Conservation (phyloP, 2,888 invertebrate species). For the Cotesia congregata region DNA sequence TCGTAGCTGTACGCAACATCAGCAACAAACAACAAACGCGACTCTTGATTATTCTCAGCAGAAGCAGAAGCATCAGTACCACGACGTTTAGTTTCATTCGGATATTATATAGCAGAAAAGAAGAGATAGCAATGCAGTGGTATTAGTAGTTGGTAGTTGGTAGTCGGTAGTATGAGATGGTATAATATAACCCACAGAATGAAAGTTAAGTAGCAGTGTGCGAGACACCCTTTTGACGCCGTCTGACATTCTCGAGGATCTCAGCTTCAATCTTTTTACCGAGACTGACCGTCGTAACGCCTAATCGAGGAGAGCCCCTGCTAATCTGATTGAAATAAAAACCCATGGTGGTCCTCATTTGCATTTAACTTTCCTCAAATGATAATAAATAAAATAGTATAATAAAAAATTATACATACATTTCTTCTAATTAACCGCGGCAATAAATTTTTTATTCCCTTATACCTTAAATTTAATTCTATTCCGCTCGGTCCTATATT, state of each 20-base stretch:
- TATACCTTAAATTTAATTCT: background rate
- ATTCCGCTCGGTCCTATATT: background rate
- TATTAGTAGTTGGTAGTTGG: background rate
- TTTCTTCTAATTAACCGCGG: background rate
- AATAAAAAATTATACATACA: background rate
- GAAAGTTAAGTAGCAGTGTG: background rate
- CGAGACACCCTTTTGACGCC: conserved; percentile 26
- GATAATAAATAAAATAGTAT: conserved; percentile 1
- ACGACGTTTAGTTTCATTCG: background rate
- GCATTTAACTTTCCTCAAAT: conserved; percentile 13
- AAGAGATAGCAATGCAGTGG: background rate
- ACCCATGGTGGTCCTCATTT: conserved; percentile 29
- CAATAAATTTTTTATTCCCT: background rate
- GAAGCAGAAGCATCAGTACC: background rate
- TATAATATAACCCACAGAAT: background rate
- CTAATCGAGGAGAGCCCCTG: conserved; percentile 7
- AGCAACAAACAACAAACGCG: conserved; percentile 9
- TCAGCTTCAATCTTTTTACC: conserved; percentile 24
- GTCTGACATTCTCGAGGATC: background rate
- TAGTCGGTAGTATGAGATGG: conserved; percentile 3
- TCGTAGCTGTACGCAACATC: conserved; percentile 26
- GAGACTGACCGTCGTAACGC: conserved; percentile 14
- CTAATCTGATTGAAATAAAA: conserved; percentile 19
- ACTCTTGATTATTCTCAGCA: conserved; percentile 16
- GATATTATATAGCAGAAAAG: too few relatives aligned